phyloP scores from a whole-genome alignment of 2,797 vertebrate genomes.

The Cryptoblepharus egeriae region DNA sequence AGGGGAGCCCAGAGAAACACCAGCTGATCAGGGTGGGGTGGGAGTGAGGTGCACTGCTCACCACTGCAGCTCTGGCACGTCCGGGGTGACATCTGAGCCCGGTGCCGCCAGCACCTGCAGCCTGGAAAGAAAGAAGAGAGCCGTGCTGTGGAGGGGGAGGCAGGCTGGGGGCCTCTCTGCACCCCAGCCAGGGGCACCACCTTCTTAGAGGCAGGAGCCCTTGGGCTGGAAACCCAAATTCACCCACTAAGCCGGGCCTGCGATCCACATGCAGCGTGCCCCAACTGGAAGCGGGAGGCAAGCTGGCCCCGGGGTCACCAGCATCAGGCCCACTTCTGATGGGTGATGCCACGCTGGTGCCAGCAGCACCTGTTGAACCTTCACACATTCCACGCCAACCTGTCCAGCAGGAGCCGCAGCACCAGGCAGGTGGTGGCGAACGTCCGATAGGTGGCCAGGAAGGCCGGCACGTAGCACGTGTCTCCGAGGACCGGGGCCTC shows the following conservation, averaged over 20 bases:
- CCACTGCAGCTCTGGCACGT: neutral
- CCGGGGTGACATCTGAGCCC: rapidly evolving
- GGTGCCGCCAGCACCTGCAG: constrained; percentile 8
- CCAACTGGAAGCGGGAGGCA: too few relatives aligned
- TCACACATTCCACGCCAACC: constrained; percentile 65
- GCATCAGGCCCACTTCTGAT: too few relatives aligned
- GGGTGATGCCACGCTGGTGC: too few relatives aligned
- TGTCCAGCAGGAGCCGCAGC: constrained; percentile 84
- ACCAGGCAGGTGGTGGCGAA: constrained; percentile 83
- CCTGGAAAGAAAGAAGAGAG: neutral
- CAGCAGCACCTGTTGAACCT: too few relatives aligned
- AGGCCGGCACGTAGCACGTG: constrained; percentile 83
- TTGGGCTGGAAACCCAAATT: neutral
- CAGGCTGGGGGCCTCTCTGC: neutral
- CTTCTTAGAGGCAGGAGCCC: too few relatives aligned
- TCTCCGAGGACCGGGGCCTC: constrained; percentile 84
- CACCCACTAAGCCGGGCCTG: too few relatives aligned
- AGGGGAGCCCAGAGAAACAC: neutral
- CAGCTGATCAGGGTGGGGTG: neutral
- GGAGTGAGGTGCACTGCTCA: constrained; percentile 8
- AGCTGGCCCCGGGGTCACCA: too few relatives aligned
- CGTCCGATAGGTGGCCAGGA: constrained; percentile 89
- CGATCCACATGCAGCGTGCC: too few relatives aligned
- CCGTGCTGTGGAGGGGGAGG: neutral
- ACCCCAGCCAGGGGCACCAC: neutral